Evolutionary conservation across 2,113 vertebrate genomes (phyloP).

Genomic region (Jacana jacana): DNA sequence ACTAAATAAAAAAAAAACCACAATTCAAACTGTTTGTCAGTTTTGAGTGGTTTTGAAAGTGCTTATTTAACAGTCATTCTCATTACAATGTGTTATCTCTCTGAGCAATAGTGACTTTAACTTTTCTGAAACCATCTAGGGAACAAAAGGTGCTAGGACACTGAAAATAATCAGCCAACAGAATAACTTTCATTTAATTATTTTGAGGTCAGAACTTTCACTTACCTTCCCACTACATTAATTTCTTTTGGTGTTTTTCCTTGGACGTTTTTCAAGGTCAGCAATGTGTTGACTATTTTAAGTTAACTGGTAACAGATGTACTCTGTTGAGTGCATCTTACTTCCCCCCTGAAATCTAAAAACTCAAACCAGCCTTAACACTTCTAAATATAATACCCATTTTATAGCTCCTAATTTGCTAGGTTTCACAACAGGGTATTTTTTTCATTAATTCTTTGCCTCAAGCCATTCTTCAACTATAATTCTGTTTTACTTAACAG

Average conservation of each 20-base stretch:
- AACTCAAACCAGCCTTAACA: slow-evolving; percentile 53
- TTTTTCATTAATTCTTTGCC: slow-evolving; percentile 72
- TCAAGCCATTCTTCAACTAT: slow-evolving; percentile 55
- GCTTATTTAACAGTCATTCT: not conserved
- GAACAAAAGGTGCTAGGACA: not conserved
- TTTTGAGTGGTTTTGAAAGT: not conserved
- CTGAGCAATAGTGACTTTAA: not conserved
- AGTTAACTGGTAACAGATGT: slow-evolving; percentile 36
- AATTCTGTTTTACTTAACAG: slow-evolving; percentile 64
- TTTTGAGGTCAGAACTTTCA: slow-evolving; percentile 30
- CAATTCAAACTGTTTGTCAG: not conserved
- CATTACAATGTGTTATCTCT: not conserved
- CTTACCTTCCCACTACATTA: not conserved
- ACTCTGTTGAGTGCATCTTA: not conserved
- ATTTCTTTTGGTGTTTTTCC: not conserved
- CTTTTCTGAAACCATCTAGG: not conserved
- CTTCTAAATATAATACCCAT: slow-evolving; percentile 64
- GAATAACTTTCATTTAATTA: slow-evolving; percentile 8
- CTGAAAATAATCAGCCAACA: not conserved
- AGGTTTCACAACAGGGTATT: slow-evolving; percentile 44
- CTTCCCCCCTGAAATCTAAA: slow-evolving; percentile 25
- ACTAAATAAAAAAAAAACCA: not conserved
- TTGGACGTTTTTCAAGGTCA: slow-evolving; percentile 42
- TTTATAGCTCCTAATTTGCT: slow-evolving; percentile 69
- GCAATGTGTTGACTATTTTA: slow-evolving; percentile 40